phyloP scores from a whole-genome alignment of 2,113 vertebrate genomes.

The Phrynosoma platyrhinos region DNA sequence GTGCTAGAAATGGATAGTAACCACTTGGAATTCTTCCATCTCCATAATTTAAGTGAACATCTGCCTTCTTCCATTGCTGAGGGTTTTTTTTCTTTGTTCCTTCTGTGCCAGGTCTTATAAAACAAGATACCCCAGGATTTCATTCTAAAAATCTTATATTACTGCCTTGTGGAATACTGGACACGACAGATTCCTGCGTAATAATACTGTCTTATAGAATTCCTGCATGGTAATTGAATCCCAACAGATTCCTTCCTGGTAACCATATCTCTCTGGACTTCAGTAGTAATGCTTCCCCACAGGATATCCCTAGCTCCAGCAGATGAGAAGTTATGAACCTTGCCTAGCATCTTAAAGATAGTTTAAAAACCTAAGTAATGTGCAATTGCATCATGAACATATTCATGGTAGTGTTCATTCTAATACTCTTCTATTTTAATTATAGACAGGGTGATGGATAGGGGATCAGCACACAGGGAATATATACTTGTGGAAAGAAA shows the following conservation, averaged over 20 bases:
- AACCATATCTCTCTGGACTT: constrained; percentile 74
- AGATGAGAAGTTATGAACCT: constrained; percentile 67
- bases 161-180: constrained; percentile 70
- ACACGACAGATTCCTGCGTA: constrained; percentile 73
- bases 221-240: constrained; percentile 72
- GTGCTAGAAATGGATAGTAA: constrained; percentile 36
- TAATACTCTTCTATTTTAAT: not conserved
- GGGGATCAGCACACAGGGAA: not conserved
- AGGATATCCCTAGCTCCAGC: constrained; percentile 64
- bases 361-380: constrained; percentile 22
- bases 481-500: not conserved
- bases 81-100: constrained; percentile 51
- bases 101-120: constrained; percentile 74
- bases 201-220: constrained; percentile 75
- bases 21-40: constrained; percentile 13
- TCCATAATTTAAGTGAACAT: constrained; percentile 57
- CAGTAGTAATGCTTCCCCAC: constrained; percentile 64
- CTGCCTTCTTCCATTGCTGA: constrained; percentile 58
- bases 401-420: not conserved
- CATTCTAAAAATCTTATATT: constrained; percentile 78
- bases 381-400: not conserved
- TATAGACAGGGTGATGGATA: not conserved
- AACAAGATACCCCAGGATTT: constrained; percentile 73
- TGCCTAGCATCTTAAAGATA: constrained; percentile 38
- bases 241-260: constrained; percentile 71